phyloP scores from a whole-genome alignment of 1,140 invertebrate species.

The Tetramorium parvispinum region DNA sequence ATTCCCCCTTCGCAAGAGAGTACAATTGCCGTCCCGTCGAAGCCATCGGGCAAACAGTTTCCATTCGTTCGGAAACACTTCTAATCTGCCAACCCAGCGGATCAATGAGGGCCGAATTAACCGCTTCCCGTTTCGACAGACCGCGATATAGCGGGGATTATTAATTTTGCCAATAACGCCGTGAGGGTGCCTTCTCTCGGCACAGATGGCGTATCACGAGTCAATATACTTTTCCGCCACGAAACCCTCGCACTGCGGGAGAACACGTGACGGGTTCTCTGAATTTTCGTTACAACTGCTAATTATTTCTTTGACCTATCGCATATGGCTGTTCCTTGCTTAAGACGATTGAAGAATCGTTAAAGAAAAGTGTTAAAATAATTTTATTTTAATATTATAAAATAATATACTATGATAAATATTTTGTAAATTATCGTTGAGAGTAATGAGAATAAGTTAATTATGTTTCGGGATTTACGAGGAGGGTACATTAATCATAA shows the following conservation, averaged over 20 bases:
- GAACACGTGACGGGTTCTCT: slow-evolving; percentile 68
- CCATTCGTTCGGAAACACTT: slow-evolving; percentile 74
- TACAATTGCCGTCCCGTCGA: slow-evolving; percentile 31
- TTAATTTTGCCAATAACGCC: slow-evolving; percentile 83
- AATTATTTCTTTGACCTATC: slow-evolving; percentile 72
- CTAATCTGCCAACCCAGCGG: slow-evolving; percentile 69
- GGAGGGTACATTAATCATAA: neutral
- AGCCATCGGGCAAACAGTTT: slow-evolving; percentile 71
- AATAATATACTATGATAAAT: neutral
- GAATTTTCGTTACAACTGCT: slow-evolving; percentile 66
- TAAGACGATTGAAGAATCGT: neutral
- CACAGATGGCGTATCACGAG: slow-evolving; percentile 83
- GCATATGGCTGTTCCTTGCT: slow-evolving; percentile 57
- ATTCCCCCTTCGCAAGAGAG: slow-evolving; percentile 9
- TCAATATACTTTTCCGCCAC: slow-evolving; percentile 81
- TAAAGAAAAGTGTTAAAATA: neutral
- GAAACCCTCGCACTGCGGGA: slow-evolving; percentile 51
- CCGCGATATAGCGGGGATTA: slow-evolving; percentile 76
- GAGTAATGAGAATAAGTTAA: too few species aligned
- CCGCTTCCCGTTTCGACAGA: slow-evolving; percentile 75
- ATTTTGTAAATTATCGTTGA: neutral
- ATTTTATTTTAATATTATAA: neutral
- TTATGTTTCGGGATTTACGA: neutral
- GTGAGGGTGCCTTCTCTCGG: slow-evolving; percentile 68
- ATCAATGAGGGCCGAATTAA: slow-evolving; percentile 77